Evolutionary conservation across 2,113 vertebrate species (phyloP).

Genomic region (Chloroceryle aenea): DNA sequence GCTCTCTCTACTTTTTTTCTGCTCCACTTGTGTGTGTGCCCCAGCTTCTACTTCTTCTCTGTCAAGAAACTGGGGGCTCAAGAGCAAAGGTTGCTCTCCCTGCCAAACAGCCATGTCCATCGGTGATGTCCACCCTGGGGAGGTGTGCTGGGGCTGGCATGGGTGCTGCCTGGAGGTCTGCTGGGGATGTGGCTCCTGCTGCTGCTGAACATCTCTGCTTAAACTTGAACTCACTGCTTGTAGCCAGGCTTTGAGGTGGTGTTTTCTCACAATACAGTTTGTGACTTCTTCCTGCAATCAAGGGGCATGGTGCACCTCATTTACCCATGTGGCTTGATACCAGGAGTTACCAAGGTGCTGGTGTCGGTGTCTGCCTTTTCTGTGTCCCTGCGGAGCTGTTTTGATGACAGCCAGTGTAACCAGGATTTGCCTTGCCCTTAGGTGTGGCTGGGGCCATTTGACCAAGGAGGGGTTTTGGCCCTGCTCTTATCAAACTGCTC

Average conservation of each 20-base stretch:
- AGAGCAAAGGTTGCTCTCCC: background rate
- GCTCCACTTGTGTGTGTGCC: background rate
- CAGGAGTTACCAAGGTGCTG: background rate
- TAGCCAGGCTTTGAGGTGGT: background rate
- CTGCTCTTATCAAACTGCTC: background rate
- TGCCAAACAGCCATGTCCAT: fast-evolving
- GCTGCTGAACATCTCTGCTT: background rate
- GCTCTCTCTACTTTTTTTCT: background rate
- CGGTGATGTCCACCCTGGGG: background rate
- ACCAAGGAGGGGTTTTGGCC: background rate
- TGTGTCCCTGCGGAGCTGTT: background rate
- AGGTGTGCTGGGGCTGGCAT: fast-evolving
- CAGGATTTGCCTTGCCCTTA: fast-evolving
- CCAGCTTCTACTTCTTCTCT: background rate
- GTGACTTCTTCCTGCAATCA: background rate
- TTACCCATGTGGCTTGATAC: background rate
- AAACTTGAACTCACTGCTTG: background rate
- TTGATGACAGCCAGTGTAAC: fast-evolving
- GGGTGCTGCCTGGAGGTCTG: background rate
- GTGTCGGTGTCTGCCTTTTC: background rate
- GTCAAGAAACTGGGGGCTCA: background rate
- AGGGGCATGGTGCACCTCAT: background rate
- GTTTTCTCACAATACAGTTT: background rate
- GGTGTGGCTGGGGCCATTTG: fast-evolving
- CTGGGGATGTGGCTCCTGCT: fast-evolving